phyloP scores from a whole-genome alignment of 2,888 invertebrate species.

The Bugulina stolonifera region DNA sequence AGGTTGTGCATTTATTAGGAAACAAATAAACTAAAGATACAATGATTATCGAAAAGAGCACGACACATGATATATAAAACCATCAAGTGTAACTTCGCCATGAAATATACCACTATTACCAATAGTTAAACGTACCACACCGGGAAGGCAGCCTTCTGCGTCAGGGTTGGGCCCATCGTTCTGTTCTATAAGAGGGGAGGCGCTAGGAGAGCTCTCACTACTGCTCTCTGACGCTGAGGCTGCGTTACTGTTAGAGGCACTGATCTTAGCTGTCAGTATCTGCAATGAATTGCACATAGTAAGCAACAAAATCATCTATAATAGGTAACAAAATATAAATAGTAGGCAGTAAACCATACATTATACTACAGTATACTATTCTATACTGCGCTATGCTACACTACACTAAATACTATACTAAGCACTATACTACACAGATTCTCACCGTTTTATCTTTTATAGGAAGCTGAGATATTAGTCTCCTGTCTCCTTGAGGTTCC shows the following conservation, averaged over 20 bases:
- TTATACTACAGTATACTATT: too few species aligned
- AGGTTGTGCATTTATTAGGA: too few species aligned
- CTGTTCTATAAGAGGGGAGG: conserved; percentile 71
- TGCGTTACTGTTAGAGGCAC: conserved; percentile 18
- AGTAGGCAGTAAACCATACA: background rate
- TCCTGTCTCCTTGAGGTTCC: conserved; percentile 79
- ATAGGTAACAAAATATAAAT: background rate
- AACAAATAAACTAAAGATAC: too few species aligned
- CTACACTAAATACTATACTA: background rate
- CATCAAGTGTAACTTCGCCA: too few species aligned
- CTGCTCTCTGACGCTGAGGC: conserved; percentile 66
- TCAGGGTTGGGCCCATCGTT: conserved; percentile 74
- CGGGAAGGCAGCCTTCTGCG: conserved; percentile 82
- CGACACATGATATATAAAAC: too few species aligned
- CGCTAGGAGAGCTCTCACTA: conserved; percentile 80
- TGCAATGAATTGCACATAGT: too few species aligned
- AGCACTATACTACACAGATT: conserved; percentile 27
- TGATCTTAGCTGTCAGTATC: conserved; percentile 21
- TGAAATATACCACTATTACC: too few species aligned
- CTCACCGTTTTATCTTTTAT: conserved; percentile 80
- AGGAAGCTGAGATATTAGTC: conserved; percentile 77
- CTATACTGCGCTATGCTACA: too few species aligned
- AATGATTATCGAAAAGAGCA: too few species aligned
- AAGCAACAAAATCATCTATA: background rate
- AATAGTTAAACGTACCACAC: conserved; percentile 67